phyloP scores from a whole-genome alignment of 2,888 invertebrate species.

The Phyto melanocephala region DNA sequence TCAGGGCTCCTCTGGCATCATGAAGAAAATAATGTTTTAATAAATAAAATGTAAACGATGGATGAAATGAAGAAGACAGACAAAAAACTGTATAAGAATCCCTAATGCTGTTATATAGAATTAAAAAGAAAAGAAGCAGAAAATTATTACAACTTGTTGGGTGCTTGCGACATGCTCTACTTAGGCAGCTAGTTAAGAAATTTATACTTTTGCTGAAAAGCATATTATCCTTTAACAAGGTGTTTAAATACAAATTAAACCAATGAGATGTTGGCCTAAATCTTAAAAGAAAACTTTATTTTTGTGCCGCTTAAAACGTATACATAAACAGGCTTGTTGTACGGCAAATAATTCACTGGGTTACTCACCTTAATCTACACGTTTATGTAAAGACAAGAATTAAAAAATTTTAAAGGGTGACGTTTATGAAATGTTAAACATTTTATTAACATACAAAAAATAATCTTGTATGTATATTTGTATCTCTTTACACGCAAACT shows the following conservation, averaged over 20 bases:
- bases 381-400: neutral
- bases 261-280: too few relatives aligned
- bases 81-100: neutral
- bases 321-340: too few relatives aligned
- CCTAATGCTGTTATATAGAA: constrained; percentile 19
- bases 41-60: constrained; percentile 14
- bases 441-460: constrained; percentile 27
- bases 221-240: constrained; percentile 34
- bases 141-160: constrained; percentile 48
- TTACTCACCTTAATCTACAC: neutral
- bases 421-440: constrained; percentile 52
- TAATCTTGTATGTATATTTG: too few relatives aligned
- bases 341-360: neutral
- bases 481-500: neutral
- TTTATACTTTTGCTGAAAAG: neutral
- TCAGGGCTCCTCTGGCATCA: neutral
- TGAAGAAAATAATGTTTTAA: constrained; percentile 32
- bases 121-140: constrained; percentile 7
- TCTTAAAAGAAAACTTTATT: too few relatives aligned
- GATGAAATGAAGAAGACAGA: neutral
- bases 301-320: too few relatives aligned
- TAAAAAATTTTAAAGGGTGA: constrained; percentile 24
- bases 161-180: constrained; percentile 5
- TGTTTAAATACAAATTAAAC: constrained; percentile 16
- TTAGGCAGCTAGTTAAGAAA: constrained; percentile 48